Base-by-base conservation (phyloP, 1,140 invertebrate genomes). In the Aphelinus certus region DNA sequence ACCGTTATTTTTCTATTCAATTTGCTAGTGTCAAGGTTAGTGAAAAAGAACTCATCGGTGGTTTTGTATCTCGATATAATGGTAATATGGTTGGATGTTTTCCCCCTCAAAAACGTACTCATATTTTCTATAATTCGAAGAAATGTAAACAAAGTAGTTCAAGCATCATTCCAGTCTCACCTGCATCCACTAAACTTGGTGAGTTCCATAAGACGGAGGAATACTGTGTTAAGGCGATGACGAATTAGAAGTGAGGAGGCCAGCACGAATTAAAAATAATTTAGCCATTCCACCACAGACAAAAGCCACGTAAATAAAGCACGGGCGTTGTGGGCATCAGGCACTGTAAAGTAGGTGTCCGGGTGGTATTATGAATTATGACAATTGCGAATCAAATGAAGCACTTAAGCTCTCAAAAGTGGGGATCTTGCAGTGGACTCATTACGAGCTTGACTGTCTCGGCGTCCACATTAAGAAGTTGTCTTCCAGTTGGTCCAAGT, bases 341-440 rank as follows among this genome's bases (percentile, higher is more conserved):
- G 62, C 69, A 67, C 67, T 62, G 42, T 58, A 66, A 71, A 76
- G 63, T 76, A 76, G 75, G 69, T 76, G 69, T 68, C 63, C 64
- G 64, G 26, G 69, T n/a, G 69, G 70, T 69, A 66, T 76, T 73
- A 64, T 61, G 77, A 80, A 82, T 83, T 82, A 82, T 79, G 75
- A 78, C 81, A 83, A 82, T 82, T 83, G 79, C 79, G 78, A 81
- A 81, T 80, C 78, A 83, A 83, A 79, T 79, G 79, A 76, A 64
- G 65, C 73, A 79, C 72, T 81, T 79, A 78, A 76, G 58, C 56
- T 64, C 45, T 47, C 26, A 60, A 71, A 79, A 77, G 81, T 79
- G 79, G 81, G 81, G 80, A 78, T 58, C 64, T 65, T 71, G 67
- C 43, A 58, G 48, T 75, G n/a, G 55, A 49, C 62, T 76, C 57